These are phyloP conservation scores for Chiloscyllium plagiosum DNA, from an alignment of 2,113 vertebrate species.

Conservation along the genomic window DNA sequence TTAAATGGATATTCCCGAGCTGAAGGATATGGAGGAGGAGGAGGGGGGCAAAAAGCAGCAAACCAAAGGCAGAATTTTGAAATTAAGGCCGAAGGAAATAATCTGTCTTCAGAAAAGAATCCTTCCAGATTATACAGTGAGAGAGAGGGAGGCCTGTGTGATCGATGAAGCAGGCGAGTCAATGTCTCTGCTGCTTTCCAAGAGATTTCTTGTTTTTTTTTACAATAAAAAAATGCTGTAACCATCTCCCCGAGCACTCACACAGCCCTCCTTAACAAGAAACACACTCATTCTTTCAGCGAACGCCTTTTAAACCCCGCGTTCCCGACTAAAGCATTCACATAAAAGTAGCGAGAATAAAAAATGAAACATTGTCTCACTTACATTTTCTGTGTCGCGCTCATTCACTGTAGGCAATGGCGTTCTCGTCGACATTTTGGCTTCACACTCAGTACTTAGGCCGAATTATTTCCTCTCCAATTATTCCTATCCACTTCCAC, in stretches of 20 bases:
- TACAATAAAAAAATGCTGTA: not conserved
- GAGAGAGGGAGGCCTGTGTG: conserved; percentile 9
- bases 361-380: conserved; percentile 40
- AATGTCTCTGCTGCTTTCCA: not conserved
- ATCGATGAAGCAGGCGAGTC: not conserved
- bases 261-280: not conserved
- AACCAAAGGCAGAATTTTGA: not conserved
- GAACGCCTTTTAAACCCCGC: not conserved
- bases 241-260: not conserved
- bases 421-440: conserved; percentile 87
- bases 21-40: not conserved
- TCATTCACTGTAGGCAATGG: conserved; percentile 92
- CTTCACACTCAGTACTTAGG: not conserved
- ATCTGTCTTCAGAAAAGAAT: not conserved
- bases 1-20: not conserved
- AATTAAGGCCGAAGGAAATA: not conserved
- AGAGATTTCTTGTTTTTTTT: not conserved
- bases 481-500: not conserved
- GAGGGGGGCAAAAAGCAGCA: not conserved
- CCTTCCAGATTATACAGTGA: not conserved
- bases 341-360: conserved; percentile 24
- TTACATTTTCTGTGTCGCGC: conserved; percentile 86
- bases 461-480: not conserved
- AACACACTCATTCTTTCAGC: not conserved
- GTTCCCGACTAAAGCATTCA: not conserved